Evolutionary conservation across 2,113 vertebrate genomes (phyloP), one percentile per base, ranked within the genome.

Genomic region (Lanius ludovicianus): DNA sequence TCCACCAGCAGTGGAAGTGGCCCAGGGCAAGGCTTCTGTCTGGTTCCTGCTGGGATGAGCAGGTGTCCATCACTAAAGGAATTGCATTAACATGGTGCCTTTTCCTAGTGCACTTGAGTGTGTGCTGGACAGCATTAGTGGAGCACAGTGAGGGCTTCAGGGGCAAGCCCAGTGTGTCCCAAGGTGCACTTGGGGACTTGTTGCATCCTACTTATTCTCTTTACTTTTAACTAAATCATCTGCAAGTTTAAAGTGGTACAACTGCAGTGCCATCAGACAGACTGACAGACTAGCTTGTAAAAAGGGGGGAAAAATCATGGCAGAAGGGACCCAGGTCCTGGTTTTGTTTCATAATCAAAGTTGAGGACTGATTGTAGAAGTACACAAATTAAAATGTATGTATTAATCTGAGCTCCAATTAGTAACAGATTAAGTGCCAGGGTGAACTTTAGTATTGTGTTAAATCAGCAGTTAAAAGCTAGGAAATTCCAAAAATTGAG

Each of bases 71-170:
- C n/a, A n/a, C 64, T 53, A 30, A 20, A 24, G 28, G 28, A 10
- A 30, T 4, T 62, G 27, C 19, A 10, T n/a, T n/a, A 7, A 8
- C 3, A 0, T 18, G 18, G 2, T 37, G 37, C 49, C 57, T 53
- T 31, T 39, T 75, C 71, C n/a, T 39, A 11, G 5, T 6, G 52
- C 17, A 3, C 24, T 20, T n/a, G 18, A 24, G 17, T 11, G 33
- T 33, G 15, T 59, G 55, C 1, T 57, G 56, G 21, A 6, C 33
- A 84, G 77, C 35, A 5, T 42, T 28, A 39, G n/a, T 27, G 78
- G 37, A 76, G 53, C 63, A 41, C 28, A 11, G 3, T 2, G 19
- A 39, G 9, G 37, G 11, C 10, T 50, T 53, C 0, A 13, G 39
- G 14, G 30, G 11, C 44, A n/a, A 84, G 44, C 33, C 30, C 30